phyloP scores from a whole-genome alignment of 2,797 vertebrate species.

The Spinus olivaceus region DNA sequence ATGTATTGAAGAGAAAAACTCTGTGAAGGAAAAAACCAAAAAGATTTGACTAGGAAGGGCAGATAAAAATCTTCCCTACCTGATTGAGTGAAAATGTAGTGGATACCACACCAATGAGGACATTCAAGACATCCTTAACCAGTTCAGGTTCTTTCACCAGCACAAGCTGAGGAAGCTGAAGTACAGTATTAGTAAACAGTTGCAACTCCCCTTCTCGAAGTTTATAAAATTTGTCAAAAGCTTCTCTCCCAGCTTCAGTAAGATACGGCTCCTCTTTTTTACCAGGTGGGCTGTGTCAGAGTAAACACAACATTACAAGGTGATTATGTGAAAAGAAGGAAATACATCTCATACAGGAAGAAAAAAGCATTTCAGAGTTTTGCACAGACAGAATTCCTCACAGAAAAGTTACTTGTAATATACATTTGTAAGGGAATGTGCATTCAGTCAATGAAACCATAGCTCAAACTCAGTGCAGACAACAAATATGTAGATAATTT shows the following conservation, averaged over 20 bases:
- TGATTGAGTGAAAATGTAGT: conserved; percentile 90
- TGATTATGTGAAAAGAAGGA: background rate
- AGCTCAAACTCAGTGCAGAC: background rate
- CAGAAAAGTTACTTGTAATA: background rate
- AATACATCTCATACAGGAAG: background rate
- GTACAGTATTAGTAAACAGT: conserved; percentile 74
- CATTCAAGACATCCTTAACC: conserved; percentile 90
- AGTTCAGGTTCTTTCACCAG: conserved; percentile 86
- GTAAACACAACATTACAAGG: background rate
- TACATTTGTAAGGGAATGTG: background rate
- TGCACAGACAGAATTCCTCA: background rate
- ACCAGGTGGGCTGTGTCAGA: conserved; percentile 84
- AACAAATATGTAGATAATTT: background rate
- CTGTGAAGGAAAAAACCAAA: background rate
- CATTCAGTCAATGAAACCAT: background rate
- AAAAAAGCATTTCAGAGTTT: background rate
- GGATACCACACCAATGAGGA: conserved; percentile 92
- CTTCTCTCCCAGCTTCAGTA: conserved; percentile 90
- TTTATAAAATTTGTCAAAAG: conserved; percentile 90
- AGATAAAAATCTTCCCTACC: conserved; percentile 71
- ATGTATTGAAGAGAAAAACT: background rate
- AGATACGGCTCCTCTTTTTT: conserved; percentile 89
- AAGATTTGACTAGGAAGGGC: fast-evolving
- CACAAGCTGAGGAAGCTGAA: conserved; percentile 79
- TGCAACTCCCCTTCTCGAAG: conserved; percentile 87